Evolutionary conservation across 2,888 invertebrate genomes (phyloP), one percentile per base, ranked within the genome.

Genomic region (Conus canariensis): DNA sequence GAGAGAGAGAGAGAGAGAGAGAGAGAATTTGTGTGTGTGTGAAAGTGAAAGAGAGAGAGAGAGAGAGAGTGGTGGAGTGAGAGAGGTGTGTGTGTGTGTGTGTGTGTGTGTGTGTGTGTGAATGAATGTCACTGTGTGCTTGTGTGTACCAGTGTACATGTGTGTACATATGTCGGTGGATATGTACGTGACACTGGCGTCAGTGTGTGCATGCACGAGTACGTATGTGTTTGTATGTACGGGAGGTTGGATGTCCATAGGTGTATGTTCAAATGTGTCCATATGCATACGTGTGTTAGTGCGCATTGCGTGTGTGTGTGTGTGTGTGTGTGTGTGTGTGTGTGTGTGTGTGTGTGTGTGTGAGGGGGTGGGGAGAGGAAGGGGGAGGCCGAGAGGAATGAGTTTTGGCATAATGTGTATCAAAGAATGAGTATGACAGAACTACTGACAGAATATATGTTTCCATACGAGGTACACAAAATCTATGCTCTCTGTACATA

Each of bases 51-150:
- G 64, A 14, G 64, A 14, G 64, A 14, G 64, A 14, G 64, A 14
- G 64, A 14, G 64, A 14, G 64, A 14, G 64, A 14, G 60, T 60
- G 60, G 8, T n/a, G n/a, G n/a, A n/a, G n/a, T n/a, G 64, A 14
- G 60, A 12, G 60, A 12, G 60, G 60, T 64, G 60, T 64, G 60
- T 64, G 60, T 64, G 60, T 64, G 60, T 64, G 70, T 70, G 82
- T 82, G 82, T 77, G 77, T 77, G 77, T 77, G 77, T 77, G 77
- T 77, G 77, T 77, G 77, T 77, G 77, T 77, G 77, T 77, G 77
- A 25, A 30, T 7, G 82, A 58, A 58, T 83, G 82, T 83, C 56
- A 58, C 22, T 83, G 82, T 83, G 77, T 77, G 45, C 25, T 25
- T 83, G 83, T 83, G 83, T 80, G 2, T 80, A 9, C 30, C 19